These are phyloP conservation scores for Hemichromis elongatus DNA, from an alignment of 2,113 vertebrate genomes.

Conservation along the genomic window DNA sequence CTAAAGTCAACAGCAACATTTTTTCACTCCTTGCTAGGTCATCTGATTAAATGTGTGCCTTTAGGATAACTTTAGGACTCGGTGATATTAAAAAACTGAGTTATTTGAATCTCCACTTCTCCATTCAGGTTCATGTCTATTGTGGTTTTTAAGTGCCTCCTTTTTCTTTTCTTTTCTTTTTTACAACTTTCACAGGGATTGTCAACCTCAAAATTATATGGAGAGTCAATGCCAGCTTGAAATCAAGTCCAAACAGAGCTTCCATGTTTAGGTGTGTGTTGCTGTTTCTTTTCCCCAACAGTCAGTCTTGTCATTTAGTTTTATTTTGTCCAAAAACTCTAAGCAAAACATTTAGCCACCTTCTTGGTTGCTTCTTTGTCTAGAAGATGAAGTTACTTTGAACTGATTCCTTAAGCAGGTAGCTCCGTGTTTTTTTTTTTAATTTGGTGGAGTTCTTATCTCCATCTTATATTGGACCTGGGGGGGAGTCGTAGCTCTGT, in stretches of 20 bases:
- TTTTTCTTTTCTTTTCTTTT: not conserved
- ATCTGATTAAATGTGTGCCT: not conserved
- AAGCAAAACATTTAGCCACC: not conserved
- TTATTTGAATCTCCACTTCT: not conserved
- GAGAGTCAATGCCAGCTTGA: not conserved
- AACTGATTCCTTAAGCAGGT: not conserved
- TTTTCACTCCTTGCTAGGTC: not conserved
- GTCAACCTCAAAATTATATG: not conserved
- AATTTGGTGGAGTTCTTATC: not conserved
- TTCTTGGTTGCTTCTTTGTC: fast-evolving
- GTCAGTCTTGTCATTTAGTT: not conserved
- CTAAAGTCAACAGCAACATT: not conserved
- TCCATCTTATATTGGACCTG: not conserved
- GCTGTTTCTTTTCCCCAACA: not conserved
- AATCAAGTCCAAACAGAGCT: not conserved
- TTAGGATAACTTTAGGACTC: not conserved
- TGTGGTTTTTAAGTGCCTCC: not conserved
- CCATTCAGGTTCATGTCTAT: not conserved
- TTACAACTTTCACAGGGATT: not conserved
- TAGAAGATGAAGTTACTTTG: not conserved
- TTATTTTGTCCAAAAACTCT: not conserved
- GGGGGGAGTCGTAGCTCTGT: not conserved
- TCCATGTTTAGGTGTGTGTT: not conserved
- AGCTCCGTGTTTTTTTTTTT: not conserved
- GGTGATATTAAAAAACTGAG: not conserved